Conservation (phyloP, 2,113 vertebrate species). For the Parus major region DNA sequence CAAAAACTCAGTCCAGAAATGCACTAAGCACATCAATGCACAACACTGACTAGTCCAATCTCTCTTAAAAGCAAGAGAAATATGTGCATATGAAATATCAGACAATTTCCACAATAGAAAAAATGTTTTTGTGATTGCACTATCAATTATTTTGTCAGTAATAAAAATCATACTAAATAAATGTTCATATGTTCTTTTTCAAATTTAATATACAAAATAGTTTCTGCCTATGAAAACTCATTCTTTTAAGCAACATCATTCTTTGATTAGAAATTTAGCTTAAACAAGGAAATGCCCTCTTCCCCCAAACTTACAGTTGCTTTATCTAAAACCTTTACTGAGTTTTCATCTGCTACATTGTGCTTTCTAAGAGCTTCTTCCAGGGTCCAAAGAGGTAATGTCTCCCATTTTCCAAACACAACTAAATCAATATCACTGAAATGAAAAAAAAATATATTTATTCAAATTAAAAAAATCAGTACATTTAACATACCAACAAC, state of each 20-base stretch:
- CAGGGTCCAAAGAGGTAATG: conserved; percentile 93
- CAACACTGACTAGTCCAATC: background rate
- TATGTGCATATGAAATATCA: background rate
- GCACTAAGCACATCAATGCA: background rate
- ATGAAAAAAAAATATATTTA: background rate
- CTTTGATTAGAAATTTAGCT: background rate
- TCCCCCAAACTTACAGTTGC: conserved; percentile 86
- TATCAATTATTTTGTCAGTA: background rate
- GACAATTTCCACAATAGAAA: background rate
- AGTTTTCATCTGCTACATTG: conserved; percentile 92
- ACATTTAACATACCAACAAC: background rate
- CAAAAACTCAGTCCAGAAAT: background rate
- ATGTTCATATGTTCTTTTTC: background rate
- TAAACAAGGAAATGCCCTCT: background rate
- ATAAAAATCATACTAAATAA: background rate
- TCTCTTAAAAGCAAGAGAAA: background rate
- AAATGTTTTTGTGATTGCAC: background rate
- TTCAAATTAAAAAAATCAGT: background rate
- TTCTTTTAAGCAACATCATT: background rate
- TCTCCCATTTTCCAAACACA: conserved; percentile 97
- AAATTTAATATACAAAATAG: background rate
- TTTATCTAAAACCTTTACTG: conserved; percentile 97
- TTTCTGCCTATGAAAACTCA: background rate
- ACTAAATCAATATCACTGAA: conserved; percentile 95
- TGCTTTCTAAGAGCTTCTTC: conserved; percentile 94